Conservation (phyloP, 2,797 vertebrate species). For the Pangasius krempfi region DNA sequence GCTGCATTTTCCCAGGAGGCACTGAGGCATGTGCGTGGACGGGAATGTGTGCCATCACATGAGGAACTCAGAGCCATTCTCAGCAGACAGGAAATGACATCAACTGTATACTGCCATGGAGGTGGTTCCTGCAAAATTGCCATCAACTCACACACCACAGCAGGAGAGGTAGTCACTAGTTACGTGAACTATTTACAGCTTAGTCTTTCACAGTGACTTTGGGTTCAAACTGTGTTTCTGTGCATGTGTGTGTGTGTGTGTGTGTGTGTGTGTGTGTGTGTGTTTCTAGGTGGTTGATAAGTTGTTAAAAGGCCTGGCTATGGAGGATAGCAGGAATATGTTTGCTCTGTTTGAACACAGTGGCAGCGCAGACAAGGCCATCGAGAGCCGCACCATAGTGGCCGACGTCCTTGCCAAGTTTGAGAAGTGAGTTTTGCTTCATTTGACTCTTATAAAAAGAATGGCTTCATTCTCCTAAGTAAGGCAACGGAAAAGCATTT, state of each 20-base stretch:
- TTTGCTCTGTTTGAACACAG: slow-evolving; percentile 89
- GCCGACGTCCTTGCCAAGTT: slow-evolving; percentile 95
- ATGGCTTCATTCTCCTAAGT: background rate
- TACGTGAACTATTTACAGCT: background rate
- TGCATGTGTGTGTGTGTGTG: background rate
- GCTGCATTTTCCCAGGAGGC: slow-evolving; percentile 86
- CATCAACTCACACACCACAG: slow-evolving; percentile 94
- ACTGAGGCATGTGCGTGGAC: slow-evolving; percentile 85
- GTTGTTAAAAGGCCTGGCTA: slow-evolving; percentile 84
- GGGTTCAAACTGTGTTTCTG: background rate
- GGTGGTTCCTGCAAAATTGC: slow-evolving; percentile 97
- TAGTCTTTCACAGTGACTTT: background rate
- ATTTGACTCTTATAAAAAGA: no score
- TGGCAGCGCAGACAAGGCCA: slow-evolving; percentile 84
- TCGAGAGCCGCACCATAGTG: slow-evolving; percentile 91
- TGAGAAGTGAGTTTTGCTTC: slow-evolving; percentile 82
- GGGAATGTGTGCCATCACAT: slow-evolving; percentile 91
- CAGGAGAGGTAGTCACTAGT: slow-evolving; percentile 84
- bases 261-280: background rate
- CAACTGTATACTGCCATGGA: slow-evolving; percentile 92
- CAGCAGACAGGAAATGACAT: slow-evolving; percentile 90
- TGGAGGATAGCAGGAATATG: slow-evolving; percentile 91
- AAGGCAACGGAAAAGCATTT: background rate
- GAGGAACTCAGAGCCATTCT: slow-evolving; percentile 91
- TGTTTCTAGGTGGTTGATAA: slow-evolving; percentile 84